Percentiles rank a stretch among this genome's conserved stretches.
phyloP scores from a whole-genome alignment of 2,888 invertebrate genomes.

The Kryphioiulus occultus region DNA sequence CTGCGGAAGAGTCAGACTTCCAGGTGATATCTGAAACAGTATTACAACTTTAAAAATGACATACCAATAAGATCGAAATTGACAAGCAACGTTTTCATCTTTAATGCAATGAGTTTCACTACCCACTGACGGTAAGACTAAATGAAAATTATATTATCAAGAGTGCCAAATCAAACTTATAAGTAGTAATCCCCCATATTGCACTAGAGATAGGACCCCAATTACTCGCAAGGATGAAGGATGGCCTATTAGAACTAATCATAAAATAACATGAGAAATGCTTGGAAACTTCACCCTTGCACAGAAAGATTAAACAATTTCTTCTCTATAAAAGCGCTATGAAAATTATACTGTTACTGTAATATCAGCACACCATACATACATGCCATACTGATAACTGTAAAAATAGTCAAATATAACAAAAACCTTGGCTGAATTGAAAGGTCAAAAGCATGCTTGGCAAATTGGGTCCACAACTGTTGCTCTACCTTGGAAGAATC shows the following conservation, averaged over 20 bases:
- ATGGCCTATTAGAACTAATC: too few species aligned
- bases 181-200: too few species aligned
- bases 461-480: background rate
- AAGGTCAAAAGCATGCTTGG: background rate
- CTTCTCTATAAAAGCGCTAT: background rate
- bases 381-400: constrained; percentile 5
- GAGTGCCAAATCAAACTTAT: too few species aligned
- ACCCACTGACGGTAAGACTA: too few species aligned
- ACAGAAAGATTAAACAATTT: background rate
- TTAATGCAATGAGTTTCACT: background rate
- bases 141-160: too few species aligned
- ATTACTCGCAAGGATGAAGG: too few species aligned
- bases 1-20: constrained; percentile 56
- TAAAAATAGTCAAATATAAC: background rate
- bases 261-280: too few species aligned
- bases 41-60: background rate
- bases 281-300: background rate
- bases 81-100: background rate
- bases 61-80: background rate
- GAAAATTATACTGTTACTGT: background rate
- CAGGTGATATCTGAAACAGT: constrained; percentile 54
- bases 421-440: background rate
- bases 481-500: background rate
- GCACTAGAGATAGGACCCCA: too few species aligned
- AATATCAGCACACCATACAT: background rate